Evolutionary conservation across 1,140 invertebrate species (phyloP), one percentile per base, ranked within the genome.

Genomic region (Hermetia illucens): DNA sequence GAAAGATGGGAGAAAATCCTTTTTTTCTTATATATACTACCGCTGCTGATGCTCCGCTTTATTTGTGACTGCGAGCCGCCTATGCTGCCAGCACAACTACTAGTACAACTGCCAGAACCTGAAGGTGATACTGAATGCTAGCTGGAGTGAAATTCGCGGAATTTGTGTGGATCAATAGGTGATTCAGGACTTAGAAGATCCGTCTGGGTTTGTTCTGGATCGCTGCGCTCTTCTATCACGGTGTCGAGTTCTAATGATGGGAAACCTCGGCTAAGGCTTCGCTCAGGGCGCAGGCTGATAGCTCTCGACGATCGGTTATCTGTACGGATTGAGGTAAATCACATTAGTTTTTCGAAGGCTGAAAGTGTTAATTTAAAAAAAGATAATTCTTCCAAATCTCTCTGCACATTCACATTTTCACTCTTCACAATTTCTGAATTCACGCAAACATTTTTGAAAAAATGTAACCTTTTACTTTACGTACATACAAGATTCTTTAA

Each of bases 171-270:
- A 33, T 16, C 55, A 50, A 55, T 45, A 27, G 56, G 53, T 15
- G 56, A 59, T 36, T 59, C 54, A 20, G 56, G 41, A 42, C 55
- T 55, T 1, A 59, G 40, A 17, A 56, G 51, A 47, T 56, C 51
- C 21, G 61, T 62, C 45, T 63, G 61, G 12, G 74, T 77, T 53
- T 75, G 73, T 53, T 86, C 80, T 6, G 77, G 75, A 53, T 84
- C 81, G 21, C 69, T 70, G 41, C 77, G 69, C 51, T 85, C 82
- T 54, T 86, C 82, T 12, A 85, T 66, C 9, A 85, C 82, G 0
- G 82, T 86, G 52, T 83, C 82, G 47, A 85, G 62, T 53, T 86
- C 81, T 21, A 82, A 53, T 1, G 77, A 74, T 9, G 79, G 77
- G 42, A 81, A 79, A 13, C 71, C 70, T 45, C 71, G 67, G 41